Conservation (phyloP, 2,113 vertebrate species). For the Rhipidura dahli region DNA sequence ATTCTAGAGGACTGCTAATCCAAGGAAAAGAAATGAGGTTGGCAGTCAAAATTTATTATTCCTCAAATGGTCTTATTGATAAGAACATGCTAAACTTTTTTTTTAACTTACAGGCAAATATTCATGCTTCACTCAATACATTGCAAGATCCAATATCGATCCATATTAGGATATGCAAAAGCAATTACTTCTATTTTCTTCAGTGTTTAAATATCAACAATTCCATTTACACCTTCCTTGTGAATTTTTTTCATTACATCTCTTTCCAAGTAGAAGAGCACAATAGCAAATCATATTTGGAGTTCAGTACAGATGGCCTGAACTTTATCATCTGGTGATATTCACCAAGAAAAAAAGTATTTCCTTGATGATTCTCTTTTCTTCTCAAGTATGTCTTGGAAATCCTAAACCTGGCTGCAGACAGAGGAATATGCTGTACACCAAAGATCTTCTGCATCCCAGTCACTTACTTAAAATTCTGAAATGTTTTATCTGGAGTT, state of each 20-base stretch:
- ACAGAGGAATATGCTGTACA: background rate
- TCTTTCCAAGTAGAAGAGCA: background rate
- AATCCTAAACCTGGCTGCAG: background rate
- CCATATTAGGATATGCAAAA: background rate
- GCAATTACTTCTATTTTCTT: background rate
- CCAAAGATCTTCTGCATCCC: background rate
- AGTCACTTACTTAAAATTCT: background rate
- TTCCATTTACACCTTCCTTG: background rate
- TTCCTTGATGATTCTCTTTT: background rate
- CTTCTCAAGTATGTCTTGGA: background rate
- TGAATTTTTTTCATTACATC: background rate
- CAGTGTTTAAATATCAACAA: background rate
- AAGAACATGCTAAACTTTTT: background rate
- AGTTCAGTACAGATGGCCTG: background rate
- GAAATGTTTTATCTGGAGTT: background rate
- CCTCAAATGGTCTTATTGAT: background rate
- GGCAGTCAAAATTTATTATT: background rate
- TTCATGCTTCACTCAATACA: background rate
- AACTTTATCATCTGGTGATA: background rate
- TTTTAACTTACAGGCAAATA: background rate
- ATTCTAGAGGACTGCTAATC: background rate
- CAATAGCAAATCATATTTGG: background rate
- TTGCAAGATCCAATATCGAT: background rate
- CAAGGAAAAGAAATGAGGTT: background rate
- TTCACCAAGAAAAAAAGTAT: background rate